Conservation (phyloP, 1,140 invertebrate genomes). For the Alviniconcha marisindica region DNA sequence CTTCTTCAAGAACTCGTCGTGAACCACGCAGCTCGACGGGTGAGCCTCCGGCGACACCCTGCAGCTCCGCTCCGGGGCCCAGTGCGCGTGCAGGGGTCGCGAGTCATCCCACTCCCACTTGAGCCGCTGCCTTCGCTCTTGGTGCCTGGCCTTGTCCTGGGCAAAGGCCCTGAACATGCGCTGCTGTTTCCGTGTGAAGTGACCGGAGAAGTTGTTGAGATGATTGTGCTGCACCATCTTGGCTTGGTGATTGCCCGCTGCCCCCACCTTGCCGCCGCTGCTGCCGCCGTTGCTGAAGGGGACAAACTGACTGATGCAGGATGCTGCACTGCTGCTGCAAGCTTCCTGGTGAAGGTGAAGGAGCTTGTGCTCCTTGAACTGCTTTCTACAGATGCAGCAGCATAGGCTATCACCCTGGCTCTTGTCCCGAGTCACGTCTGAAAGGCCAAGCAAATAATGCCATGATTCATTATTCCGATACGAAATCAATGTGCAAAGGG, state of each 20-base stretch:
- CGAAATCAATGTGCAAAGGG: too few relatives aligned
- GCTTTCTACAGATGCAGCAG: neutral
- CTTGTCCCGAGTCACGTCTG: neutral
- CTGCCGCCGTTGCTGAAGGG: too few relatives aligned
- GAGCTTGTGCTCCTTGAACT: neutral
- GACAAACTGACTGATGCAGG: too few relatives aligned
- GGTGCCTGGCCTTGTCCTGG: neutral
- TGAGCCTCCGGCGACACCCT: neutral
- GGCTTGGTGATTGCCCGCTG: too few relatives aligned
- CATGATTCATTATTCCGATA: too few relatives aligned
- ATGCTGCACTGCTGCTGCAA: neutral
- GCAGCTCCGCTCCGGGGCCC: neutral
- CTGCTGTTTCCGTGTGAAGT: slow-evolving; percentile 1
- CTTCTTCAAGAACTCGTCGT: slow-evolving; percentile 40
- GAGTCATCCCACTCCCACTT: neutral
- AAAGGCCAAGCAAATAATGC: neutral
- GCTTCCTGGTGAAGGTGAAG: neutral
- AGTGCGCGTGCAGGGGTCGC: neutral
- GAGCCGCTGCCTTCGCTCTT: too few relatives aligned
- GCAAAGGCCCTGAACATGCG: neutral
- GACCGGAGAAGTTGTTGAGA: neutral
- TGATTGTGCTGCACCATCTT: neutral
- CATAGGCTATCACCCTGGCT: neutral
- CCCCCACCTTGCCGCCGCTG: too few relatives aligned
- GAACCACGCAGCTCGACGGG: neutral